Evolutionary conservation across 2,113 vertebrate genomes (phyloP).

Genomic region (Columba janthina): DNA sequence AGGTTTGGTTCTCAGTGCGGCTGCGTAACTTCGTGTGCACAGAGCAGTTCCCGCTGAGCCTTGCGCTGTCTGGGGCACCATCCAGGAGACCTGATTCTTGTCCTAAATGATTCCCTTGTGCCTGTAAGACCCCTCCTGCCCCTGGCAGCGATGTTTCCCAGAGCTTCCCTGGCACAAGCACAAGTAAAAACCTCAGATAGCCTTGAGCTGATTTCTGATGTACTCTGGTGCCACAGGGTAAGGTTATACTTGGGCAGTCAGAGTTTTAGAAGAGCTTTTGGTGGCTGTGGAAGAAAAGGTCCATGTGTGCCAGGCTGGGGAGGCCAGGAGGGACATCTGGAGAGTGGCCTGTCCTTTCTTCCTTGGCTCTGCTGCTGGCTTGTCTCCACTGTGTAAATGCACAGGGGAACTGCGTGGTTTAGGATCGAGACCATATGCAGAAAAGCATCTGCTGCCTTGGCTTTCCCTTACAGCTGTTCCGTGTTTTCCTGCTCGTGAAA

Average conservation of each 20-base stretch:
- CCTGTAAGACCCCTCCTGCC: background rate
- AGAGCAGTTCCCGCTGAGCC: background rate
- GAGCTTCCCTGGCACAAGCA: slow-evolving; percentile 17
- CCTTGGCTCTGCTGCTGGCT: accelerated
- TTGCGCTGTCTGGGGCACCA: background rate
- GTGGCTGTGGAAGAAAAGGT: background rate
- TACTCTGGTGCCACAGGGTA: accelerated
- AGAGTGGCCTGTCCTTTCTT: background rate
- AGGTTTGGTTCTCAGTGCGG: background rate
- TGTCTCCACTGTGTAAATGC: background rate
- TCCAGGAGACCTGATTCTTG: slow-evolving; percentile 8
- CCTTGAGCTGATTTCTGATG: background rate
- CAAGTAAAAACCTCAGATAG: slow-evolving; percentile 6
- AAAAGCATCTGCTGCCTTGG: background rate
- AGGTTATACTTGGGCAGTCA: background rate
- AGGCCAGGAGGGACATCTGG: background rate
- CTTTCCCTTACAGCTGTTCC: background rate
- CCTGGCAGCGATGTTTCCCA: background rate
- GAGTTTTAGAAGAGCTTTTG: background rate
- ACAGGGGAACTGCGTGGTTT: background rate
- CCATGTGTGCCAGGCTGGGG: background rate
- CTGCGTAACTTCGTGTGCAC: background rate
- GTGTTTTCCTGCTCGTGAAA: background rate
- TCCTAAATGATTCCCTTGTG: slow-evolving; percentile 21
- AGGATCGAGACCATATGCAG: background rate